Base-by-base conservation (phyloP, 1,140 invertebrate species). In the Drosophila willistoni region DNA sequence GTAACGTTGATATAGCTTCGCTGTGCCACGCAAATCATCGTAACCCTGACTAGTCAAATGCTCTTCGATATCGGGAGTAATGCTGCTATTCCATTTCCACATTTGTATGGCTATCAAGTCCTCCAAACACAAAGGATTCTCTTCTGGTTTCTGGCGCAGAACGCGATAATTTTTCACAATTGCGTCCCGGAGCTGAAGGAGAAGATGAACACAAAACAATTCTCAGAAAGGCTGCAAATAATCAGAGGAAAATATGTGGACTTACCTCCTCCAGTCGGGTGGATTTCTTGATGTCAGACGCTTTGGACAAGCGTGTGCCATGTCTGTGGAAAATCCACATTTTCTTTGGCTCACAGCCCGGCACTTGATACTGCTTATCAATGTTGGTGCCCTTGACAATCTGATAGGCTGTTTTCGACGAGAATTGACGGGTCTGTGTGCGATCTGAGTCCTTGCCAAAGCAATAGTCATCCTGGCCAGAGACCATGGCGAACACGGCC, bases 321-420 rank as follows among this genome's bases (percentile, higher is more conserved):
- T 95, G 94, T 6, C 95, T 93, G 65, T 93, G 93, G 54, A 95
- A 86, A 62, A 95, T 92, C 95, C 95, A 96, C 57, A 95, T 93
- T 60, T 95, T 94, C 6, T 93, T 90, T 3, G 95, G 93, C 75
- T 92, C 91, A 81, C 95, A 96, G 94, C 94, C 93, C 67, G 93
- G 93, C 60, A 95, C 92, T 62, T 93, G 92, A 70, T 94, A 94
- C 57, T 93, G 92, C 67, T 92, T 93, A 13, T 92, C 91, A 7
- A 87, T 77, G 39, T 92, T 91, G 66, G 90, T 92, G 60, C 93
- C 92, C 76, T 93, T 94, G 22, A 94, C 93, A 76, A 94, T 94
- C 77, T 94, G 93, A 83, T 95, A 95, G 3, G 95, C 93, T 0
- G 95, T 95, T 90, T 95, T 95, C 1, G 94, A 94, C 9, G 93